phyloP scores from a whole-genome alignment of 2,888 invertebrate genomes.

The Oligia latruncula region DNA sequence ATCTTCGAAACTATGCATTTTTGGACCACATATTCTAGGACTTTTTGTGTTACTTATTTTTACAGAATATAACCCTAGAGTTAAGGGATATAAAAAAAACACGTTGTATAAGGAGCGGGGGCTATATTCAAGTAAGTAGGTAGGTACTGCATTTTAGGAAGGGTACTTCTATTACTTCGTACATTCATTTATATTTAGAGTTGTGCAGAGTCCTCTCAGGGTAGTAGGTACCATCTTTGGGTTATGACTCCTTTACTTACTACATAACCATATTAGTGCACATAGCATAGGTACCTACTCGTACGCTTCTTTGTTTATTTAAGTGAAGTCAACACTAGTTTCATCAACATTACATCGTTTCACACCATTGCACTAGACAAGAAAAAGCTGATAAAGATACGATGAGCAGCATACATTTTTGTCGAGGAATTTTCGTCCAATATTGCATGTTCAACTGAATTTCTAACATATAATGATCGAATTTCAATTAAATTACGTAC shows the following conservation, averaged over 20 bases:
- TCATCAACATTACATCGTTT: neutral
- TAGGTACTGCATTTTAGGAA: neutral
- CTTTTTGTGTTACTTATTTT: too few species aligned
- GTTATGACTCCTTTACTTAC: neutral
- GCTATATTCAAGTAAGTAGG: neutral
- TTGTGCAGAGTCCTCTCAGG: neutral
- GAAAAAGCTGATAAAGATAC: neutral
- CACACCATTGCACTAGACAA: neutral
- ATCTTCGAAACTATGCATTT: too few species aligned
- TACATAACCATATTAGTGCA: neutral
- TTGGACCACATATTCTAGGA: too few species aligned
- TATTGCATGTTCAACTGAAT: constrained; percentile 36
- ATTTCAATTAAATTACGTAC: constrained; percentile 34
- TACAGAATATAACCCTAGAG: too few species aligned
- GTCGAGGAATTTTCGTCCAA: constrained; percentile 10
- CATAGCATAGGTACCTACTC: neutral
- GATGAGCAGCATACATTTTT: constrained; percentile 10
- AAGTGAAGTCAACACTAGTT: too few species aligned
- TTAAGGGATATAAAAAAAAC: too few species aligned
- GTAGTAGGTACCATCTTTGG: neutral
- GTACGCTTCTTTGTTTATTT: neutral
- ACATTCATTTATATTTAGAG: neutral
- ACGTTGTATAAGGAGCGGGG: neutral
- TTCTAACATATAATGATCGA: constrained; percentile 24
- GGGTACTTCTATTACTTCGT: neutral